A percentile compares a stretch with the other conserved stretches of the same genome.
Evolutionary conservation across 2,113 vertebrate genomes (phyloP).

Genomic region (Dipodomys ordii): DNA sequence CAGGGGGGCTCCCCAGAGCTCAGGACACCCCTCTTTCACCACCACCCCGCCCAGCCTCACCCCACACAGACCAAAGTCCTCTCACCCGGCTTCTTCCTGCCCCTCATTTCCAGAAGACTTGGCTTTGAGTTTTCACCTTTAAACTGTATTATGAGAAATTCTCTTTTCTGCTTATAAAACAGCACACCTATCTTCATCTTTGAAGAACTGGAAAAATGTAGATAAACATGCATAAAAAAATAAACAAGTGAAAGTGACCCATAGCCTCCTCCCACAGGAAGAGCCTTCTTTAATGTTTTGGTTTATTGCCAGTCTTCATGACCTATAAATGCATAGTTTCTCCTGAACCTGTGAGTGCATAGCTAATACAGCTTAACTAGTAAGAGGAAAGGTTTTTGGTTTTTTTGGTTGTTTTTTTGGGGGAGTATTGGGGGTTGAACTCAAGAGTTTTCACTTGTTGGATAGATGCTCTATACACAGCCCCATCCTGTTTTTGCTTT

Average conservation of each 20-base stretch:
- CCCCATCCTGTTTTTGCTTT: too few species aligned
- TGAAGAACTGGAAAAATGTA: neutral
- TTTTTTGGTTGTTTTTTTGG: too few species aligned
- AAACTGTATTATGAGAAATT: neutral
- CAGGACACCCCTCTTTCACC: neutral
- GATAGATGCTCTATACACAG: too few species aligned
- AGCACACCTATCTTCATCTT: neutral
- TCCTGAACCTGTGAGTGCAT: neutral
- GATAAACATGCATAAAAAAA: neutral
- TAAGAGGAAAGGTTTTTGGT: neutral
- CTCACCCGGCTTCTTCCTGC: neutral
- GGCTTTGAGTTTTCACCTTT: neutral
- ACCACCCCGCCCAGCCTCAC: neutral
- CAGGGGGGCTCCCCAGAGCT: neutral
- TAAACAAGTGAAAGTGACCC: neutral
- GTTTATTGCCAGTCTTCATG: neutral
- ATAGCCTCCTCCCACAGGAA: neutral
- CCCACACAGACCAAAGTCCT: neutral
- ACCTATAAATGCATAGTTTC: neutral
- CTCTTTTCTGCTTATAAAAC: slow-evolving; percentile 24
- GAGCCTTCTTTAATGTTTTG: neutral
- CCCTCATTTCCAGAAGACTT: neutral
- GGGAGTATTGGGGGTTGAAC: too few species aligned
- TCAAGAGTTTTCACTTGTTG: too few species aligned
- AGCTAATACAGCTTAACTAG: neutral